Base-by-base conservation (phyloP, 1,140 invertebrate species). In the Ctenoplectra terminalis region DNA sequence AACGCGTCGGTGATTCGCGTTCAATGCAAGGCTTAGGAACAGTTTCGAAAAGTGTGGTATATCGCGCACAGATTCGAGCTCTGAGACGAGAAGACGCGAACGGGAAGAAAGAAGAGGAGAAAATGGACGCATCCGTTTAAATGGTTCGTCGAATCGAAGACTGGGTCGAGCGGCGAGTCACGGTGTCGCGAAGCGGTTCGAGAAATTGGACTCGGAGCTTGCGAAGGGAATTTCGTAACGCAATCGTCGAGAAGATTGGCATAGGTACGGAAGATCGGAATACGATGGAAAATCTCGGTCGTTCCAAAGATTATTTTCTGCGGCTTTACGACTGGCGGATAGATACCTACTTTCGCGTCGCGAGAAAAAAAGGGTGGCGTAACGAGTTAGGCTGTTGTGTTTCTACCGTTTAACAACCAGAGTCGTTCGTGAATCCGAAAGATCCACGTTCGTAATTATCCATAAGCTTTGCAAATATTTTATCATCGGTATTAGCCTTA, bases 181-280 rank as follows among this genome's bases (percentile, higher is more conserved):
- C 75, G 64, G 78, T 71, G 80, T 86, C 81, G 66, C 85, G 84
- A 75, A 86, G 83, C 61, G 83, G 61, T 74, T 86, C 84, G 80
- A 87, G 85, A 86, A 87, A 87, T 87, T 87, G 80, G 84, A 81
- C 60, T 67, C 56, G 79, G 63, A 70, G 73, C 58, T 70, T 61
- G 71, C 69, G 85, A 86, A 86, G 85, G 85, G 85, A 84, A 80
- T 87, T 87, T 87, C 85, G 85, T 78, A 87, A 87, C 78, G 84
- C 75, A 74, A 83, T 72, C 79, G 81, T 70, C 84, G 71, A 40
- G 56, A 75, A 86, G 79, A 85, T 86, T 82, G 83, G 83, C 76
- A 56, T 63, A 58, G 34, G 69, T 26, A 34, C 20, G 17, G 54
- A 52, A 71, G 60, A 87, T 86, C 74, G 70, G 74, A 77, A 70